Conservation (phyloP, 2,797 vertebrate species). For the Myotis planiceps region DNA sequence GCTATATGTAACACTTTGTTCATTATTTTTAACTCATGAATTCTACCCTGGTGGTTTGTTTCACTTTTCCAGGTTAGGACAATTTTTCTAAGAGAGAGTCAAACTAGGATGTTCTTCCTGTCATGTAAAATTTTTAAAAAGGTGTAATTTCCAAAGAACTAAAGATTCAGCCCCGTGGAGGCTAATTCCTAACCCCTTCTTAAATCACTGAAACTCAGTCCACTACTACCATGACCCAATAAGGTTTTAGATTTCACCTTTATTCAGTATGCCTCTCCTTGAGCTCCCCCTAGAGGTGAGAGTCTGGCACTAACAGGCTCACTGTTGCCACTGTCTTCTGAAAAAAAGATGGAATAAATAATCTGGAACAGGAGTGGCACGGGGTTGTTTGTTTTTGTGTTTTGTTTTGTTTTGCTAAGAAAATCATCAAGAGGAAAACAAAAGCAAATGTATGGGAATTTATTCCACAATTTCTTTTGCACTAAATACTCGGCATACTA, state of each 20-base stretch:
- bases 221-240: neutral
- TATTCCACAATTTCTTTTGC: neutral
- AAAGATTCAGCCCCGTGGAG: neutral
- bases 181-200: neutral
- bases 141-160: conserved; percentile 4
- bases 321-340: neutral
- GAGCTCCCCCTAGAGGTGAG: conserved; percentile 64
- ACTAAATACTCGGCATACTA: neutral
- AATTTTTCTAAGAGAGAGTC: neutral
- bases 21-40: neutral
- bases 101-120: neutral
- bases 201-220: neutral
- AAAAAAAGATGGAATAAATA: neutral
- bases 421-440: neutral
- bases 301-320: neutral
- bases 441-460: neutral
- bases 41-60: neutral
- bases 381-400: neutral
- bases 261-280: neutral
- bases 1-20: neutral
- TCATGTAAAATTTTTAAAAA: neutral
- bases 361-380: rapidly evolving
- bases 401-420: neutral
- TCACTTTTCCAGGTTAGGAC: neutral
- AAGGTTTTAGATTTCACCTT: neutral